phyloP scores from a whole-genome alignment of 2,888 invertebrate genomes.

The Anoplius nigerrimus region DNA sequence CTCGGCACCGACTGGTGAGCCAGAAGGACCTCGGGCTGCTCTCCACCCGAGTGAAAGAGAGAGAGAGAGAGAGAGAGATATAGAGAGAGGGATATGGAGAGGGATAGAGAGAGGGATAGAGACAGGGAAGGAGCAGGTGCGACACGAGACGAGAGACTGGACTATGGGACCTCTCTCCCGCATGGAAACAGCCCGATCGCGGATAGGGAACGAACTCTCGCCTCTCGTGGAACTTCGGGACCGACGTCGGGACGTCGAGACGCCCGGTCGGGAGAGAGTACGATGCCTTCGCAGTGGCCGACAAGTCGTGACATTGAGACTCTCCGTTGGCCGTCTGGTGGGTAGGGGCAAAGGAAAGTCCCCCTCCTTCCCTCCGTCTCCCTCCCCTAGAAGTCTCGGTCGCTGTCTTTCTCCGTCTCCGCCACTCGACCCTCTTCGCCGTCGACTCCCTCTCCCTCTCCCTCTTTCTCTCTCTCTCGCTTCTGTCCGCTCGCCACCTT shows the following conservation, averaged over 20 bases:
- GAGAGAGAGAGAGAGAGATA: neutral
- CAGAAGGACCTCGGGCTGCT: too few relatives aligned
- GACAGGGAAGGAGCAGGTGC: constrained; percentile 28
- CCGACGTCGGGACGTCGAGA: neutral
- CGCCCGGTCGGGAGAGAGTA: neutral
- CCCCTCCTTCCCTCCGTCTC: neutral
- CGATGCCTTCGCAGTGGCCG: constrained; percentile 3
- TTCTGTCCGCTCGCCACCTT: neutral
- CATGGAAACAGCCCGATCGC: too few relatives aligned
- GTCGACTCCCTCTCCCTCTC: neutral
- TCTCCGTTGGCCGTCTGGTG: constrained; percentile 11
- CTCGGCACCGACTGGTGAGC: too few relatives aligned
- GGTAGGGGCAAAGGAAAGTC: constrained; percentile 1
- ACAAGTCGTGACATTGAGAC: constrained; percentile 30
- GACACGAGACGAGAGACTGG: neutral
- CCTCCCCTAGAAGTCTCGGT: neutral
- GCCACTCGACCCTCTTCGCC: neutral
- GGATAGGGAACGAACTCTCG: too few relatives aligned
- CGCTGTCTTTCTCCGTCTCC: constrained; percentile 12
- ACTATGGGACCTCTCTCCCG: too few relatives aligned
- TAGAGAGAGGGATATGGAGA: constrained; percentile 5
- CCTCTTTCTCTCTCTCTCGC: neutral
- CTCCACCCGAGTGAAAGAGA: too few relatives aligned
- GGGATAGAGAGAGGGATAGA: constrained; percentile 27
- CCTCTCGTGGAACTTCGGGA: too few relatives aligned